Base-by-base conservation (phyloP, 2,797 vertebrate genomes). In the Lagodon rhomboides region DNA sequence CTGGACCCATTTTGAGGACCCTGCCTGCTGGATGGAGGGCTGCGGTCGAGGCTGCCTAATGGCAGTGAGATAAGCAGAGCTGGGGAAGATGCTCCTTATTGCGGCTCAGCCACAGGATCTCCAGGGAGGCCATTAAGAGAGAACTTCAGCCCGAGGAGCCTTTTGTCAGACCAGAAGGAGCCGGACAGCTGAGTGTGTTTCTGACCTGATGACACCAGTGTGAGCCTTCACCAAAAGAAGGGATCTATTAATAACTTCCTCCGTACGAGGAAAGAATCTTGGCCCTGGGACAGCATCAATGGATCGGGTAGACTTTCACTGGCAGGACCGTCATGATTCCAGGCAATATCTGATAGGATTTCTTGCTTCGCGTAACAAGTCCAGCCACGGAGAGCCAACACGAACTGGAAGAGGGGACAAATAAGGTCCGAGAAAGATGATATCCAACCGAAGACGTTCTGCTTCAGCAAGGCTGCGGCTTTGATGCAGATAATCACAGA, bases 231-330 rank as follows among this genome's bases (percentile, higher is more conserved):
- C 59, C 82, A 82, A 76, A 79, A 53, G 67, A 87, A 72, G 67
- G 60, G 69, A 77, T 69, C 85, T 88, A 89, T 90, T 90, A 91
- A 93, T 93, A 93, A 83, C 82, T 25, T 68, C 77, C 71, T 46
- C 56, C 6, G 54, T 79, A 75, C 84, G 88, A 89, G 60, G 74
- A 77, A 53, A 62, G 56, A 67, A 54, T 83, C 72, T 84, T 79
- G 91, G 87, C 73, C 77, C 62, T 51, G 49, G 68, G 62, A 87
- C 79, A 61, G 71, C 68, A 58, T 75, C 70, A 20, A 64, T 74
- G 75, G 68, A 79, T 30, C 3, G 60, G 73, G 4, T 84, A 73
- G 67, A 80, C 81, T 89, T 89, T 85, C 68, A 80, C 81, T 69
- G 73, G 87, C 82, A 77, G 69, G 68, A 66, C 77, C 64, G 23